Evolutionary conservation across 1,140 invertebrate species (phyloP).

Genomic region (Drosophila grimshawi): DNA sequence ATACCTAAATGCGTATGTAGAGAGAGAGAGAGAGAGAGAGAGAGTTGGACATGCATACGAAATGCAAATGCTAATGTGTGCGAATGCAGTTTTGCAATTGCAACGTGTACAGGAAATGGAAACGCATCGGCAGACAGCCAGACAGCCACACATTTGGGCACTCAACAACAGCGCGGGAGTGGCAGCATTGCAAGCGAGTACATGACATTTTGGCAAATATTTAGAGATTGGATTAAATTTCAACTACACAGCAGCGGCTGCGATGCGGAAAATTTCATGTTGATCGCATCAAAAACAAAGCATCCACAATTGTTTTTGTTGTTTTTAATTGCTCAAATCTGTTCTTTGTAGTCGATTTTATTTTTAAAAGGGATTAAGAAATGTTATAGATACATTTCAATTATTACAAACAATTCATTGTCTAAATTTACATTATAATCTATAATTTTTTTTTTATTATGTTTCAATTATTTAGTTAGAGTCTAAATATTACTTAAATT

Average conservation of each 20-base stretch:
- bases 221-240: constrained; percentile 52
- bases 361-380: no score
- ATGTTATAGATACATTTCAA: no score
- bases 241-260: constrained; percentile 10
- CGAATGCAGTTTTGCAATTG: constrained; percentile 61
- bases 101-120: constrained; percentile 70
- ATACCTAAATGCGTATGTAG: constrained; percentile 8
- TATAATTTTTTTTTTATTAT: background rate
- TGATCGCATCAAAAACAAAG: constrained; percentile 31
- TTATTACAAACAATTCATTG: no score
- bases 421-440: background rate
- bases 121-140: constrained; percentile 43
- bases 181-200: constrained; percentile 2
- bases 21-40: background rate
- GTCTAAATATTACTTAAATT: constrained; percentile 10
- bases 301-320: no score
- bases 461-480: constrained; percentile 1
- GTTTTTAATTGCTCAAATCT: no score
- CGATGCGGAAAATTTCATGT: constrained; percentile 23
- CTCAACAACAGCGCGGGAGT: background rate
- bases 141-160: constrained; percentile 4
- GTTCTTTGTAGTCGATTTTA: no score
- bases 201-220: constrained; percentile 54
- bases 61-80: constrained; percentile 48
- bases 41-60: constrained; percentile 34